phyloP scores from a whole-genome alignment of 2,113 vertebrate species.

The Barnardius zonarius region DNA sequence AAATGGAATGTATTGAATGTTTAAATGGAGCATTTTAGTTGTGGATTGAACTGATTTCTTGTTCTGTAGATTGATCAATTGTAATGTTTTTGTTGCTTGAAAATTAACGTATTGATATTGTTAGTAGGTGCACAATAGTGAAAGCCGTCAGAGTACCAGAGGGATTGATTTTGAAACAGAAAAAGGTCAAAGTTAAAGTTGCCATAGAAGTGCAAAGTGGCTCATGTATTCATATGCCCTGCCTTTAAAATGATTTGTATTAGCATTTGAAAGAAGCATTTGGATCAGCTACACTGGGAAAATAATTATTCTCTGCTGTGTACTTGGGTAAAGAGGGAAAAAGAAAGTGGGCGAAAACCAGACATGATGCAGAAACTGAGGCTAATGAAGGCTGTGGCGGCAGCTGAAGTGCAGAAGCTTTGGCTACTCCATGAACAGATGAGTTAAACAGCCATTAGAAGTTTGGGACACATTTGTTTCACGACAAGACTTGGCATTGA shows the following conservation, averaged over 20 bases:
- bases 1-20: neutral
- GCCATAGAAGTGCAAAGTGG: neutral
- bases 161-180: neutral
- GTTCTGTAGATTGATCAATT: neutral
- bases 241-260: neutral
- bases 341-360: neutral
- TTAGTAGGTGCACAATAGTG: neutral
- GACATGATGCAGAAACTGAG: neutral
- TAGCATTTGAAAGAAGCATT: neutral
- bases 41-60: neutral
- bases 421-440: neutral
- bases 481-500: neutral
- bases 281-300: neutral
- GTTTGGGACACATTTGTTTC: neutral
- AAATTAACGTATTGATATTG: neutral
- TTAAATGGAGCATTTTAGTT: neutral
- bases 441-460: neutral
- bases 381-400: neutral
- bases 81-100: neutral
- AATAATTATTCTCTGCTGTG: neutral
- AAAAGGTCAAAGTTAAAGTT: neutral
- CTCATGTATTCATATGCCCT: neutral
- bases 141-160: neutral
- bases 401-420: neutral
- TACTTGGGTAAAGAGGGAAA: neutral